Conservation (phyloP, 2,113 vertebrate genomes). For the Cochlearius cochlearius region DNA sequence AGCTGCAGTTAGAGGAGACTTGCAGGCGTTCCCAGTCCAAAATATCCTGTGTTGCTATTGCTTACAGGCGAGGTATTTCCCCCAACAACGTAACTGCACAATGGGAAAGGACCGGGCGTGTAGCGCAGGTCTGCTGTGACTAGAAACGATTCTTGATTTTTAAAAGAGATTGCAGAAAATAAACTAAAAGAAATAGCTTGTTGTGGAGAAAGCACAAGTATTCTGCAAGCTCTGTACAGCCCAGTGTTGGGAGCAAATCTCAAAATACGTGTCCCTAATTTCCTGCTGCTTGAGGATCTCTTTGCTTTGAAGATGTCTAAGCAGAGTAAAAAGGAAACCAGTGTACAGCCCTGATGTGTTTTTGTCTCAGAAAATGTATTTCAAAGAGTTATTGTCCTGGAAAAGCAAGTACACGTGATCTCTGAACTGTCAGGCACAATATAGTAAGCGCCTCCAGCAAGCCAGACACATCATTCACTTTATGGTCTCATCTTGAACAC, state of each 20-base stretch:
- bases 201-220: neutral
- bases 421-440: constrained; percentile 14
- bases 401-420: constrained; percentile 31
- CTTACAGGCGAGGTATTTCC: neutral
- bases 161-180: neutral
- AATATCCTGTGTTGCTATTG: neutral
- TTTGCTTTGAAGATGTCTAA: neutral
- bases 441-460: neutral
- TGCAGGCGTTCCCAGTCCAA: neutral
- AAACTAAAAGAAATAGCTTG: neutral
- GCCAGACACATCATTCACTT: neutral
- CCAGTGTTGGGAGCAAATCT: neutral
- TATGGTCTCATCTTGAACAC: neutral
- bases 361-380: constrained; percentile 29
- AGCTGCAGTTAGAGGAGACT: neutral
- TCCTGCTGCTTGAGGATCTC: neutral
- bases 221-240: neutral
- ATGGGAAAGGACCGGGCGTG: neutral
- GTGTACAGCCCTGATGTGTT: neutral
- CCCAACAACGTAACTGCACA: neutral
- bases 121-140: neutral
- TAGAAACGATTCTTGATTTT: neutral
- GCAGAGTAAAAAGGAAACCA: neutral
- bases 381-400: constrained; percentile 37
- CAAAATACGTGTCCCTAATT: neutral